Percentiles rank a stretch among this genome's conserved stretches.
Evolutionary conservation across 2,113 vertebrate genomes (phyloP).

Genomic region (human): DNA sequence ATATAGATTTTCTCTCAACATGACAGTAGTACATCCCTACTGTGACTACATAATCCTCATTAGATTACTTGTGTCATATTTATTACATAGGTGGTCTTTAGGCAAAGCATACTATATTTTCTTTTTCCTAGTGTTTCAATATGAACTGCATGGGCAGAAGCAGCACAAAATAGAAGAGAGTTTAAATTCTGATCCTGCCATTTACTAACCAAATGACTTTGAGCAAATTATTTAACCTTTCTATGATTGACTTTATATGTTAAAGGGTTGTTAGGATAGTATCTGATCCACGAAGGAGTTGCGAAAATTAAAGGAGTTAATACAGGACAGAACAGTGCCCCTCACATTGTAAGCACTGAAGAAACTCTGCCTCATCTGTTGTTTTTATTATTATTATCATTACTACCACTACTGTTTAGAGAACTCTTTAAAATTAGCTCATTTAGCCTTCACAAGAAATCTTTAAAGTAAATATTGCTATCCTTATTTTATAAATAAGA

Average conservation of each 20-base stretch:
- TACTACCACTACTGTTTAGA: not conserved
- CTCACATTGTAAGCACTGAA: not conserved
- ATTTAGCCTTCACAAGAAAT: not conserved
- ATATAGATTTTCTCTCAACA: not conserved
- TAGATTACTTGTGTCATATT: not conserved
- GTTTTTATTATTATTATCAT: not conserved
- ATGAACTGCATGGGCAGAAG: not conserved
- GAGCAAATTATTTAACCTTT: not conserved
- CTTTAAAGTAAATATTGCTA: not conserved
- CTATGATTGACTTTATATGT: not conserved
- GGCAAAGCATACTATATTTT: conserved; percentile 26
- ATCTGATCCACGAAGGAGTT: not conserved
- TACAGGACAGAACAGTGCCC: not conserved
- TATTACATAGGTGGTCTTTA: not conserved
- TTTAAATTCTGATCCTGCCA: not conserved
- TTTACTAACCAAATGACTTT: not conserved
- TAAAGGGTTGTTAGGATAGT: not conserved
- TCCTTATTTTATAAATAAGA: not conserved
- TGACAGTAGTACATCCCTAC: not conserved
- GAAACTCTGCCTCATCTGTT: not conserved
- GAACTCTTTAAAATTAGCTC: not conserved
- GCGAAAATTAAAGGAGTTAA: not conserved
- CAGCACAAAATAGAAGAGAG: not conserved
- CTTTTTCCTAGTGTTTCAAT: conserved; percentile 12
- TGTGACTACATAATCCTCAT: not conserved